Base-by-base conservation (phyloP, 2,888 invertebrate genomes). In the Pristionchus entomophagus region DNA sequence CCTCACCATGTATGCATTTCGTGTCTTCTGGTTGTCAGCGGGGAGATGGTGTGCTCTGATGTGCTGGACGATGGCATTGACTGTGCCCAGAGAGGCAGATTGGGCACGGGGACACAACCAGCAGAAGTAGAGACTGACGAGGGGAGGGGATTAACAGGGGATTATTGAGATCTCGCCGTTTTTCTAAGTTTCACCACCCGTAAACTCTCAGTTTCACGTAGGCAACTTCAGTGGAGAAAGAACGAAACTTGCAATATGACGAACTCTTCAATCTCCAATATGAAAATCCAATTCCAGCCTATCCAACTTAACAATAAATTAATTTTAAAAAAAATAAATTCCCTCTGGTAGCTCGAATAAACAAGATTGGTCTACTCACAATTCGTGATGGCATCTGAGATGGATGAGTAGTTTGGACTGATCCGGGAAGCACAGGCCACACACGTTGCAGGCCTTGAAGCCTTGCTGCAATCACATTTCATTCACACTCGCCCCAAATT, bases 111-210 rank as follows among this genome's bases (percentile, higher is more conserved):
- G 49, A 14, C 78, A 78, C 17, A 78, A 17, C 49, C 49, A 49
- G 32, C 78, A 78, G 78, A 49, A 49, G 78, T 49, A 49, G n/a
- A 26, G 12, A 29, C 78, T 78, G 29, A n/a, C n/a, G n/a, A n/a
- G n/a, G n/a, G n/a, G n/a, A n/a, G n/a, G n/a, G n/a, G n/a, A n/a
- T n/a, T 2, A 78, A 78, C 5, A 17, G 26, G 45, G 14, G 45
- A 45, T 45, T 45, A 45, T 14, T 6, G 45, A 45, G 45, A 45
- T 10, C 45, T 45, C 6, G 14, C 14, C 14, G 45, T 6, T 45
- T 45, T 10, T 45, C 45, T 10, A 10, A 45, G 14, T 10, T 14
- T 45, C 8, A 45, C 14, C 45, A 45, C 14, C 45, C 8, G 45
- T 56, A 56, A 22, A 41, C 69, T 69, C 1, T 38, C 69, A 38